phyloP scores from a whole-genome alignment of 2,888 invertebrate species.

The Cynaeus angustus region DNA sequence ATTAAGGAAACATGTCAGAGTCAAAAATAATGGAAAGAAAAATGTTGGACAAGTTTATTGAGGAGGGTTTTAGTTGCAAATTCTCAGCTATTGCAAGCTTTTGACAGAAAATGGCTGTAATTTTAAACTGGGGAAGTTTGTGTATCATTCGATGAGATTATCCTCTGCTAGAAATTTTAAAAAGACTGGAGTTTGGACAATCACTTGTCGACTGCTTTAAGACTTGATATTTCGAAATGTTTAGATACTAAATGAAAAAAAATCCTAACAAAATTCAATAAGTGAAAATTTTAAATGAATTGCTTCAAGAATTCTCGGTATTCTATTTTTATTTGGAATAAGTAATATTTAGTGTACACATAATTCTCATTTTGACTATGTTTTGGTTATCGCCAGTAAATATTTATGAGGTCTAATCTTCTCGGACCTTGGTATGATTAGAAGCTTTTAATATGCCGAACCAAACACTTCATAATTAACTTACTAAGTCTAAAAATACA shows the following conservation, averaged over 20 bases:
- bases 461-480: conserved; percentile 13
- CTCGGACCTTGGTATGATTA: background rate
- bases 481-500: conserved; percentile 17
- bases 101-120: background rate
- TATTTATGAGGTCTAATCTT: background rate
- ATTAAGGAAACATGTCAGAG: conserved; percentile 2
- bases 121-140: background rate
- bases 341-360: too few species aligned
- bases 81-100: background rate
- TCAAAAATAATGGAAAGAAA: conserved; percentile 8
- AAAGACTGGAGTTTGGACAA: too few species aligned
- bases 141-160: too few species aligned
- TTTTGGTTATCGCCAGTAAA: background rate
- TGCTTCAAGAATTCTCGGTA: too few species aligned
- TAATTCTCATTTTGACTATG: background rate
- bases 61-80: background rate
- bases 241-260: too few species aligned
- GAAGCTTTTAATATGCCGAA: background rate
- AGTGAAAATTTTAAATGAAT: too few species aligned
- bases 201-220: too few species aligned
- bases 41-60: conserved; percentile 12
- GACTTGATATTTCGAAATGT: too few species aligned
- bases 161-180: too few species aligned
- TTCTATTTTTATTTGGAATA: too few species aligned
- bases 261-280: too few species aligned